phyloP scores from a whole-genome alignment of 1,140 invertebrate species.

The Drosophila lini region DNA sequence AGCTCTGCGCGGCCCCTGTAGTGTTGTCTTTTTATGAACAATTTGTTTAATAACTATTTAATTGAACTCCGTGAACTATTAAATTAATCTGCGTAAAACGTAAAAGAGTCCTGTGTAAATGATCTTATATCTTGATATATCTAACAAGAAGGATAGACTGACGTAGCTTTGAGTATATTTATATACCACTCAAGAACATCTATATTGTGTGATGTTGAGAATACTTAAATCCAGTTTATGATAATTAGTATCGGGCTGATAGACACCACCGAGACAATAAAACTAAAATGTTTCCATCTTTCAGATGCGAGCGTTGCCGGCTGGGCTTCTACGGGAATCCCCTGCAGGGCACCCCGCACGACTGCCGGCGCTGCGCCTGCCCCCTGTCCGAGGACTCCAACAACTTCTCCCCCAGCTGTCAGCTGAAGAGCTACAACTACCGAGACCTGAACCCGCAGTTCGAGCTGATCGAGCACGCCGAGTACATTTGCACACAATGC shows the following conservation, averaged over 20 bases:
- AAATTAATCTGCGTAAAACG: too few species aligned
- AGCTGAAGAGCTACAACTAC: constrained; percentile 86
- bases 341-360: constrained; percentile 87
- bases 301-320: constrained; percentile 93
- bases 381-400: constrained; percentile 90
- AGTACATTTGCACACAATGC: constrained; percentile 94
- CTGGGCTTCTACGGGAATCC: constrained; percentile 97
- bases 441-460: constrained; percentile 84
- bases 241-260: neutral
- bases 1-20: too few species aligned
- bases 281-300: constrained; percentile 16
- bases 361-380: constrained; percentile 95
- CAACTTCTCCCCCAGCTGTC: constrained; percentile 95
- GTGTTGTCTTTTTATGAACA: too few species aligned
- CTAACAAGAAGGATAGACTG: too few species aligned
- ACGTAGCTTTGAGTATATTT: too few species aligned
- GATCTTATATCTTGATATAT: too few species aligned
- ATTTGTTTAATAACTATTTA: too few species aligned
- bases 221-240: too few species aligned
- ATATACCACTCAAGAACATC: too few species aligned
- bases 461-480: constrained; percentile 85
- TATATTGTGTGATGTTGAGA: too few species aligned
- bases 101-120: too few species aligned
- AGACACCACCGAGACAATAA: constrained; percentile 11
- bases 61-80: too few species aligned